Conservation (phyloP, 1,140 invertebrate genomes). For the Caligus rogercresseyi region DNA sequence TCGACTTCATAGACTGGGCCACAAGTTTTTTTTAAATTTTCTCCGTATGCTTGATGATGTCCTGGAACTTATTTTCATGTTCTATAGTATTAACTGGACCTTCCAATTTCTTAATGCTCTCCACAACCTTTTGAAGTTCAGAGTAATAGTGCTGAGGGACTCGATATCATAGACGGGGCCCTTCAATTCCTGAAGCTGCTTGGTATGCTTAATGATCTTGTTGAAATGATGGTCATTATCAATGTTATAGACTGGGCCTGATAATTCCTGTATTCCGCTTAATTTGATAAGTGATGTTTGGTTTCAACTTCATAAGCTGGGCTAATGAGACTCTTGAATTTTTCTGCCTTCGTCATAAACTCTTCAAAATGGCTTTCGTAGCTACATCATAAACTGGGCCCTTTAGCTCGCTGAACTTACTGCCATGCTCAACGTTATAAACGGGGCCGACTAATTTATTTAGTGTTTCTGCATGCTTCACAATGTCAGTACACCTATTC, state of each 20-base stretch:
- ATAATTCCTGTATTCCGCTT: neutral
- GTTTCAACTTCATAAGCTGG: conserved; percentile 13
- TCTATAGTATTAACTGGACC: conserved; percentile 6
- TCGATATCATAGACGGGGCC: conserved; percentile 11
- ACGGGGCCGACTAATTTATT: conserved; percentile 15
- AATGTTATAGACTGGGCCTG: conserved; percentile 16
- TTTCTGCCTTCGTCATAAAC: conserved; percentile 13
- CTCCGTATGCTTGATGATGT: conserved; percentile 6
- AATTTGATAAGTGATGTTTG: conserved; percentile 10
- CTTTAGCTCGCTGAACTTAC: conserved; percentile 12
- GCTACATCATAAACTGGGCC: conserved; percentile 17
- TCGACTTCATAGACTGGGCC: conserved; percentile 15
- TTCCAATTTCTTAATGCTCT: conserved; percentile 6
- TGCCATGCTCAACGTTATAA: conserved; percentile 11
- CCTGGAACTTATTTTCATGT: conserved; percentile 1
- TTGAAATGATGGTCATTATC: conserved; percentile 14
- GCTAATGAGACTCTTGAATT: conserved; percentile 8
- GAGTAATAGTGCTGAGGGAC: conserved; percentile 12
- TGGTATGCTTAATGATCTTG: neutral
- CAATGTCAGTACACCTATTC: conserved; percentile 5
- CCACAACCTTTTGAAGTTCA: conserved; percentile 1
- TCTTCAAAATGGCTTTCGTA: conserved; percentile 8
- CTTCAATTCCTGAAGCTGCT: conserved; percentile 4
- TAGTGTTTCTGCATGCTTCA: conserved; percentile 15
- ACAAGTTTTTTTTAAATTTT: conserved; percentile 12